These are phyloP conservation scores for Crocuta crocuta DNA, from an alignment of 2,113 vertebrate species.

Conservation along the genomic window DNA sequence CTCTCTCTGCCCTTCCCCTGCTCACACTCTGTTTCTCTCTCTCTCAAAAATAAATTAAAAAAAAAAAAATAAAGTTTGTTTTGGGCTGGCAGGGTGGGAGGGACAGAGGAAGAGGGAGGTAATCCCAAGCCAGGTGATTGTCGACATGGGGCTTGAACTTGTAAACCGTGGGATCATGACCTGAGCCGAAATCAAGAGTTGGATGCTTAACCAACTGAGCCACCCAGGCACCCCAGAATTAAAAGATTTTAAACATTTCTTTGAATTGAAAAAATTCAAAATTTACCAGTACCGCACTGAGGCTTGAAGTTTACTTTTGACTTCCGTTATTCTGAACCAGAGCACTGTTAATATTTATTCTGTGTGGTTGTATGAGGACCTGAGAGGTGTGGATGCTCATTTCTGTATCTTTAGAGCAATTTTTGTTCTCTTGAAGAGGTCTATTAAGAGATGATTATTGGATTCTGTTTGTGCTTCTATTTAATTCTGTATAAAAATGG, in stretches of 20 bases:
- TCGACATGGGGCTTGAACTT: no score
- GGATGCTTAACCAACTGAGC: no score
- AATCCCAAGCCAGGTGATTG: neutral
- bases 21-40: no score
- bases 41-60: no score
- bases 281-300: neutral
- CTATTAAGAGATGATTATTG: neutral
- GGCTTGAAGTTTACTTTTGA: slow-evolving; percentile 24
- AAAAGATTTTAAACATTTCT: neutral
- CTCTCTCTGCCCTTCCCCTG: no score
- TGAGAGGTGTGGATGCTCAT: neutral
- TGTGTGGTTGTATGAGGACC: neutral
- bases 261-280: neutral
- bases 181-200: neutral
- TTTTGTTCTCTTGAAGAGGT: neutral
- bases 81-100: neutral
- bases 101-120: neutral
- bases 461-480: neutral
- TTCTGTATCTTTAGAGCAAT: neutral
- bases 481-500: slow-evolving; percentile 30
- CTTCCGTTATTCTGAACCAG: slow-evolving; percentile 16
- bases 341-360: slow-evolving; percentile 25
- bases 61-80: no score
- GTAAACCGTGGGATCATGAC: neutral
- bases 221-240: neutral